These are phyloP conservation scores for Himalopsyche japonica DNA, from an alignment of 2,888 invertebrate genomes.

Conservation along the genomic window DNA sequence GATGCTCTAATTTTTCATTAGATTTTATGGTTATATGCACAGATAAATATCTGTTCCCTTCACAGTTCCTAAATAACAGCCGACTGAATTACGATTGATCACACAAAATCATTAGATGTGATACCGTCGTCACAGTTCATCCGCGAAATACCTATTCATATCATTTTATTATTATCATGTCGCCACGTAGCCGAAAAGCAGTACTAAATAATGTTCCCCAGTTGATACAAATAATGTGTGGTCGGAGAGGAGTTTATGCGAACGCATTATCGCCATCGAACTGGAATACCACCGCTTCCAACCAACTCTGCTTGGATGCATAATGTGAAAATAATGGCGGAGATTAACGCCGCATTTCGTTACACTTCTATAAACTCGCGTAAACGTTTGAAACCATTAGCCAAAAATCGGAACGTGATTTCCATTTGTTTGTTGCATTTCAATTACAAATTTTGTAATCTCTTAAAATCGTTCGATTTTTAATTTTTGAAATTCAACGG, in stretches of 20 bases:
- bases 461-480: neutral
- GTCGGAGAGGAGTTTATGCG: neutral
- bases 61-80: too few species aligned
- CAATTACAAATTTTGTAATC: neutral
- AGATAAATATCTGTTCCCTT: too few species aligned
- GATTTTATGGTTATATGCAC: too few species aligned
- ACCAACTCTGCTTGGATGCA: neutral
- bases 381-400: neutral
- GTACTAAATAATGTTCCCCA: neutral
- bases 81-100: too few species aligned
- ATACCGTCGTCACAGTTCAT: too few species aligned
- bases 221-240: neutral
- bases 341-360: constrained; percentile 12
- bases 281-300: neutral
- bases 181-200: neutral
- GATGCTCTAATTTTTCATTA: too few species aligned
- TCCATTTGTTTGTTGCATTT: neutral
- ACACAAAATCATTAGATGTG: too few species aligned
- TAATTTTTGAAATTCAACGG: neutral
- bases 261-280: neutral
- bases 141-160: too few species aligned
- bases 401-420: neutral
- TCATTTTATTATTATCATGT: neutral
- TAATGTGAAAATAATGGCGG: constrained; percentile 19
- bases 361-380: neutral